Conservation (phyloP, 2,888 invertebrate genomes). For the Atrina japonica region DNA sequence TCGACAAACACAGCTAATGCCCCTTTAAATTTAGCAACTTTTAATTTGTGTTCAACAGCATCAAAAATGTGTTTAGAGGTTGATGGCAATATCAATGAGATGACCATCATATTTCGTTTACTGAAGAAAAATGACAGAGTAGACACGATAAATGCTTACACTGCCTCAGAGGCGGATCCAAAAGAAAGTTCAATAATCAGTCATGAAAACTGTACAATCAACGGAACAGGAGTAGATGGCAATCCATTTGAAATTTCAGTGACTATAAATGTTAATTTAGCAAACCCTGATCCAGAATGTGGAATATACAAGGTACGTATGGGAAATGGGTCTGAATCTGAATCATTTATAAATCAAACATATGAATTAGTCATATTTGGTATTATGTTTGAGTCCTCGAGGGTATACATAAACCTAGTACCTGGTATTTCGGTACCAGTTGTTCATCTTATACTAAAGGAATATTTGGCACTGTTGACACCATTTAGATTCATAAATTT, state of each 20-base stretch:
- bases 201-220: background rate
- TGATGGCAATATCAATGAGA: background rate
- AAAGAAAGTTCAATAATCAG: background rate
- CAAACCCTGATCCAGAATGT: background rate
- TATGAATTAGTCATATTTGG: no score
- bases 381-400: no score
- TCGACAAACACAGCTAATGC: no score
- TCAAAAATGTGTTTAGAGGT: slow-evolving; percentile 3
- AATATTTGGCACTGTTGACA: no score
- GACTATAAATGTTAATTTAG: background rate
- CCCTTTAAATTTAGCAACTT: no score
- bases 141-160: background rate
- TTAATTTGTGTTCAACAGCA: background rate
- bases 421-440: no score
- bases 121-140: slow-evolving; percentile 4
- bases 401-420: no score
- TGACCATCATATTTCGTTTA: slow-evolving; percentile 14
- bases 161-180: background rate
- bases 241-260: slow-evolving; percentile 5
- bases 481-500: no score
- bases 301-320: background rate
- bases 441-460: no score
- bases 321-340: no score
- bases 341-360: no score
- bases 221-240: slow-evolving; percentile 11